phyloP scores from a whole-genome alignment of 37 sponge, comb jelly and placozoan genomes.

The Lycopodina hypogea region DNA sequence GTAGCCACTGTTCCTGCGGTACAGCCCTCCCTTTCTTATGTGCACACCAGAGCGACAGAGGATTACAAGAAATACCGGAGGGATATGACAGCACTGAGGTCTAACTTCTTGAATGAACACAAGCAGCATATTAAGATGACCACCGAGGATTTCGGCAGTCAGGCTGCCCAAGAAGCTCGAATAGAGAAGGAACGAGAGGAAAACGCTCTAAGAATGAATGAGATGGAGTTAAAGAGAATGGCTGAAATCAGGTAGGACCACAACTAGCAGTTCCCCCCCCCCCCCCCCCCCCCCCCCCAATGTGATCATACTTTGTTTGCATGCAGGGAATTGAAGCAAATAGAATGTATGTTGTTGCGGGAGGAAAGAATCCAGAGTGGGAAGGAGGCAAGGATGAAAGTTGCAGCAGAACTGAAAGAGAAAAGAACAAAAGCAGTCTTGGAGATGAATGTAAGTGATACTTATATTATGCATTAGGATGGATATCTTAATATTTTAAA shows the following conservation, averaged over 20 bases:
- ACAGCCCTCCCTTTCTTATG: neutral
- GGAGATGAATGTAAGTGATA: neutral
- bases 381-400: neutral
- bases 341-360: neutral
- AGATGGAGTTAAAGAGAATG: constrained; percentile 58
- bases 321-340: neutral
- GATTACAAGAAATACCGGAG: constrained; percentile 20
- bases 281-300: no score
- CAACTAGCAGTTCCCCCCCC: neutral
- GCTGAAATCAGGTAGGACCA: constrained; percentile 27
- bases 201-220: constrained; percentile 37
- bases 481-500: no score
- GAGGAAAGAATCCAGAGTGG: neutral
- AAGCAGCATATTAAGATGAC: constrained; percentile 20
- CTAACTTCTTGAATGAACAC: constrained; percentile 15
- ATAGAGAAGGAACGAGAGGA: constrained; percentile 33
- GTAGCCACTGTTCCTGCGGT: neutral
- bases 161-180: constrained; percentile 50
- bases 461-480: neutral
- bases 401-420: neutral
- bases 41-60: constrained; percentile 14
- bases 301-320: neutral
- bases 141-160: constrained; percentile 29
- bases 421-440: constrained; percentile 5
- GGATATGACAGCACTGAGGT: constrained; percentile 16